phyloP scores from a whole-genome alignment of 2,113 vertebrate genomes.

The Rhea pennata region DNA sequence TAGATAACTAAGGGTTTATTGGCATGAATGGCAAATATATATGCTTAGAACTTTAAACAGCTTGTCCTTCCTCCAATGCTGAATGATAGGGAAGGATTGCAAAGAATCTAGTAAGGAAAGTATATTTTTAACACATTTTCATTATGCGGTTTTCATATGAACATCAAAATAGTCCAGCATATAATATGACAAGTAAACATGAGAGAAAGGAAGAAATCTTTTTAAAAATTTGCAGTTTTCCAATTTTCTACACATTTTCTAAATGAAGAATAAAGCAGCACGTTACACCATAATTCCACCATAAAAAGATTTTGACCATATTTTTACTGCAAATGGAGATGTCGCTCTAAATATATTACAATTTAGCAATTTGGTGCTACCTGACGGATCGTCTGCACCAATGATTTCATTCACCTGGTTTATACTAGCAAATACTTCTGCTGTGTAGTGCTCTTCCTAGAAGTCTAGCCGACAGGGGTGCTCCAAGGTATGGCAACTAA shows the following conservation, averaged over 20 bases:
- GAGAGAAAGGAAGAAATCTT: background rate
- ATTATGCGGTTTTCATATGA: background rate
- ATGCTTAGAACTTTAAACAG: background rate
- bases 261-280: background rate
- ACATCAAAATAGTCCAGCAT: background rate
- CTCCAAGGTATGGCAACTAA: background rate
- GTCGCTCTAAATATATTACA: background rate
- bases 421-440: background rate
- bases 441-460: background rate
- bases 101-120: background rate
- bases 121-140: background rate
- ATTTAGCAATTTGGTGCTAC: background rate
- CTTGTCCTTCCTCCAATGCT: background rate
- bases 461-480: background rate
- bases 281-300: background rate
- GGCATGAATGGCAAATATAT: background rate
- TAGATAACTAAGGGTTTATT: background rate
- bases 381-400: background rate
- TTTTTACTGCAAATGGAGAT: background rate
- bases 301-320: background rate
- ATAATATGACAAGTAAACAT: background rate
- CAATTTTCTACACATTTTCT: background rate
- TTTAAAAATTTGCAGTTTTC: background rate
- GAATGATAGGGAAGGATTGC: background rate
- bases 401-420: background rate